Base-by-base conservation (phyloP, 1,140 invertebrate species). In the Drosophila nannoptera region DNA sequence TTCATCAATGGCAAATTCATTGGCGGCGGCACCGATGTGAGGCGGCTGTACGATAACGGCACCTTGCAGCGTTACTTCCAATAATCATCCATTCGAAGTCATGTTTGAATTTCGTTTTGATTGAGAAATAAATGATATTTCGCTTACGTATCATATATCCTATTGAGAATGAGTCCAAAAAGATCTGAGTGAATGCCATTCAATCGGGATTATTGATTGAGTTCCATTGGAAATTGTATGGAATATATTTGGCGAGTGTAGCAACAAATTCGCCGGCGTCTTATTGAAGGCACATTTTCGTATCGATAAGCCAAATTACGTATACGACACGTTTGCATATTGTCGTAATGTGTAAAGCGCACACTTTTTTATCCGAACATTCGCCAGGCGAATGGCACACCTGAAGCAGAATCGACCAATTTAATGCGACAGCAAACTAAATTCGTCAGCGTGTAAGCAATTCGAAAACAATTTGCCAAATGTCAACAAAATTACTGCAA, bases 1-100 rank as follows among this genome's bases (percentile, higher is more conserved):
- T 98, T 98, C 89, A 93, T 98, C 9, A 94, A 97, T 77, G 96
- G 96, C 43, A 93, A 95, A 78, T 98, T 94, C 86, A 92, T 98
- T 50, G 97, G 97, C n/a, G 97, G 97, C 46, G 97, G 97, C 9
- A 93, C 93, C 38, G 97, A 98, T 90, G 94, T 97, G 0, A 94
- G 94, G 80, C 91, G 91, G n/a, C 77, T 97, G 31, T 92, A 92
- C 66, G 92, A 94, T 29, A 92, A 90, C 54, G 96, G 96, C 22
- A 90, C 92, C 82, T 86, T 94, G 14, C 76, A 89, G 11, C 83
- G 84, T 54, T 88, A 82, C 35, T 87, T 88, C 38, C 54, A 71
- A 33, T 88, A 58, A 72, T 1, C 0, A 14, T 11, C 5, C 4
- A 31, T 9, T 54, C 43, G 4, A 59, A 33, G 46, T 59, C 52